Conservation (phyloP, 2,113 vertebrate species). For the Ornithorhynchus anatinus region DNA sequence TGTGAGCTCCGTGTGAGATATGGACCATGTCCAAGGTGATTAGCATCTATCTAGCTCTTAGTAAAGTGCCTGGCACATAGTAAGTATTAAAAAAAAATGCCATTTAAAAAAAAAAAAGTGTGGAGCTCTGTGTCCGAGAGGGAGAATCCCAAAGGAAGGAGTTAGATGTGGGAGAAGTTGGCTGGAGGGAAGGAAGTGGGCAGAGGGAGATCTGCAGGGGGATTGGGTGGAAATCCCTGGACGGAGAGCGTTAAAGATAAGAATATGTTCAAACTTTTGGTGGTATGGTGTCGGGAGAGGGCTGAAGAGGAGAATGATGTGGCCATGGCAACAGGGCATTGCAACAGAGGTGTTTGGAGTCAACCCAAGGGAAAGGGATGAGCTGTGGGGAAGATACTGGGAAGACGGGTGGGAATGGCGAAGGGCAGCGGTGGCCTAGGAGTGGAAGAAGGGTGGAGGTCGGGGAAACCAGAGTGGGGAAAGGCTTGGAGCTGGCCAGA, state of each 20-base stretch:
- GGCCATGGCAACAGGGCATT: conserved; percentile 39
- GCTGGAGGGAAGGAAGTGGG: conserved; percentile 6
- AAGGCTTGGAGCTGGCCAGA: no score
- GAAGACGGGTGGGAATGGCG: neutral
- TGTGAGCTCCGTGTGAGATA: no score
- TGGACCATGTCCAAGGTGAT: no score
- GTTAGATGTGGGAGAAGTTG: neutral
- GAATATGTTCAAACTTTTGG: conserved; percentile 28
- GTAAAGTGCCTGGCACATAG: no score
- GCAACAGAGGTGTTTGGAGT: conserved; percentile 29
- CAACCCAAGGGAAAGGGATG: neutral
- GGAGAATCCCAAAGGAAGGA: no score
- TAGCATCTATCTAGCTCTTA: no score
- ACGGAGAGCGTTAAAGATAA: conserved; percentile 26
- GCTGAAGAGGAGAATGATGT: conserved; percentile 31
- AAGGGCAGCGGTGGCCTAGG: conserved; percentile 7
- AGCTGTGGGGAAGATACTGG: neutral
- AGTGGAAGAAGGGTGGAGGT: neutral
- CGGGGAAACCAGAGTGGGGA: conserved; percentile 7
- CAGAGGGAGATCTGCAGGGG: conserved; percentile 6
- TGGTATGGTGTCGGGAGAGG: conserved; percentile 24
- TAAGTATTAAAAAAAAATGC: no score
- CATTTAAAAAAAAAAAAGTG: no score
- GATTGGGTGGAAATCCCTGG: no score
- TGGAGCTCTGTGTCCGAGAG: no score